Conservation (phyloP, 64 coral and sea anemone genomes). For the Montipora foliosa region DNA sequence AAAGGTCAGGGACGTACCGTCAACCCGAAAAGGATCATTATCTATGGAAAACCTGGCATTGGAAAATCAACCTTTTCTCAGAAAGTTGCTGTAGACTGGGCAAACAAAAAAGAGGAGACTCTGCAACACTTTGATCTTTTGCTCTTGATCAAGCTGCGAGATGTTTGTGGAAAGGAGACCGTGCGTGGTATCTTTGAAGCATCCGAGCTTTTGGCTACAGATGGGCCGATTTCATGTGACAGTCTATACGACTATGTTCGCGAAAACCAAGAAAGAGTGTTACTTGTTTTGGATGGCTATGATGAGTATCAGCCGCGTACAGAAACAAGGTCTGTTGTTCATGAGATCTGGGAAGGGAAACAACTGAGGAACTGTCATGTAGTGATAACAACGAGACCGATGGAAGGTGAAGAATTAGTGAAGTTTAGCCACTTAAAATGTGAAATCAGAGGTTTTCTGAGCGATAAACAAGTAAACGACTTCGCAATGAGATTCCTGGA, state of each 20-base stretch:
- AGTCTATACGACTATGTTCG: slow-evolving; percentile 10
- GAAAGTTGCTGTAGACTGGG: slow-evolving; percentile 62
- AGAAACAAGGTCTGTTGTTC: neutral
- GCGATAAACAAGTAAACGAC: neutral
- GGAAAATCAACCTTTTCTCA: slow-evolving; percentile 56
- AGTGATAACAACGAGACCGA: slow-evolving; percentile 22
- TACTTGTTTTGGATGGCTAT: slow-evolving; percentile 32
- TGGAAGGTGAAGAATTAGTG: neutral
- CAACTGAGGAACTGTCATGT: slow-evolving; percentile 25
- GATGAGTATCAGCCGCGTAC: slow-evolving; percentile 24
- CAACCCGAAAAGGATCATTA: slow-evolving; percentile 17
- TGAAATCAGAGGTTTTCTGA: neutral
- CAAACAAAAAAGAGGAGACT: slow-evolving; percentile 1
- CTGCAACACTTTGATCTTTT: slow-evolving; percentile 38
- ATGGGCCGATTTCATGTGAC: neutral
- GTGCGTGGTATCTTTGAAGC: neutral
- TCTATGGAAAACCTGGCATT: slow-evolving; percentile 51
- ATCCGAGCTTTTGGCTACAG: slow-evolving; percentile 30
- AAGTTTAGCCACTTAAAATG: neutral
- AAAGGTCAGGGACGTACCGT: slow-evolving; percentile 3
- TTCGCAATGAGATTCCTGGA: slow-evolving; percentile 25
- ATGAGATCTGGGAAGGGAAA: slow-evolving; percentile 20
- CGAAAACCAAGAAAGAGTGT: slow-evolving; percentile 21
- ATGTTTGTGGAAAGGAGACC: neutral
- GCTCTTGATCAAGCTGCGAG: slow-evolving; percentile 27